Evolutionary conservation across 2,888 invertebrate species (phyloP).

Genomic region (Quadroppia sp.): DNA sequence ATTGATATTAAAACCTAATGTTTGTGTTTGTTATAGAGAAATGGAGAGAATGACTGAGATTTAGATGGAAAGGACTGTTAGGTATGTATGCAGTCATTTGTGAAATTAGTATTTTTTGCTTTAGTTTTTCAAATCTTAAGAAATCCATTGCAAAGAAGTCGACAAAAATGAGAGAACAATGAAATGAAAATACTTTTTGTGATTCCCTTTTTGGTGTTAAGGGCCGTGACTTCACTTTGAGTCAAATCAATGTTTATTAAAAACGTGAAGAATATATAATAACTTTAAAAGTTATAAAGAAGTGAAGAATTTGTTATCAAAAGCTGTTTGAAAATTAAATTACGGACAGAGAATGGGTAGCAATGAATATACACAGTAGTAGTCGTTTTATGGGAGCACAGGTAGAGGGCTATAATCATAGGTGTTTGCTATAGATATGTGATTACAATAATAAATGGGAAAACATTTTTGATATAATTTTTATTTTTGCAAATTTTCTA

Average conservation of each 20-base stretch:
- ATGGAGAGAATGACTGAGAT: too few relatives aligned
- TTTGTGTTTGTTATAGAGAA: too few relatives aligned
- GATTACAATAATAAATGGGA: constrained; percentile 27
- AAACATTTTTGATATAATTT: constrained; percentile 25
- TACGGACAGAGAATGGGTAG: constrained; percentile 9
- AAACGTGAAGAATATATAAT: constrained; percentile 19
- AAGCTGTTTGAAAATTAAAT: not conserved
- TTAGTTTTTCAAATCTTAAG: not conserved
- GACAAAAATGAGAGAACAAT: not conserved
- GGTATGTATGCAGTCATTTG: constrained; percentile 7
- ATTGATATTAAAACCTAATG: not conserved
- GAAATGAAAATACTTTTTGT: not conserved
- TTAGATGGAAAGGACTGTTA: not conserved
- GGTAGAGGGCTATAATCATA: not conserved
- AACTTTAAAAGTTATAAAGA: not conserved
- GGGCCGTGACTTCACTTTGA: constrained; percentile 18
- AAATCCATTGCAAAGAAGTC: not conserved
- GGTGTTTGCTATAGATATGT: constrained; percentile 3
- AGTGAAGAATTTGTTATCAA: not conserved
- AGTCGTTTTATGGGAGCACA: too few relatives aligned
- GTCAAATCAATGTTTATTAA: constrained; percentile 21
- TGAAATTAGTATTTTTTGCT: constrained; percentile 16
- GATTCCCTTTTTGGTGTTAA: not conserved
- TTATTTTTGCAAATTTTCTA: not conserved
- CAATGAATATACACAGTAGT: not conserved